Evolutionary conservation across 2,888 invertebrate genomes (phyloP).

Genomic region (Hanleya hanleyi): DNA sequence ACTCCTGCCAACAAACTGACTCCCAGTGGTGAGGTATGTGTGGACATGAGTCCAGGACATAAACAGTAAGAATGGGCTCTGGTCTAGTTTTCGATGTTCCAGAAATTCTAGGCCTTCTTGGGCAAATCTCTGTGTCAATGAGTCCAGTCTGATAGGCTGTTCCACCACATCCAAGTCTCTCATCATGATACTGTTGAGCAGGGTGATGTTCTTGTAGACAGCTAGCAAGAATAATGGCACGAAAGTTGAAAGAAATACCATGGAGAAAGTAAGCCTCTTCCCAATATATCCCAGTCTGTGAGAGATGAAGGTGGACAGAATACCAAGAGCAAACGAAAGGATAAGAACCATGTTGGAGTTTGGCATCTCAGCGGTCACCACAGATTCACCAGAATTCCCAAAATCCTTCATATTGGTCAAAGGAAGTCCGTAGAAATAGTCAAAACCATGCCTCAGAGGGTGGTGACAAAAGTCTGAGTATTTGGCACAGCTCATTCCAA

Average conservation of each 20-base stretch:
- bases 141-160: slow-evolving; percentile 74
- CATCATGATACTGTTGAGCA: slow-evolving; percentile 68
- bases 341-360: background rate
- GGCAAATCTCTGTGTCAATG: slow-evolving; percentile 65
- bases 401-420: slow-evolving; percentile 69
- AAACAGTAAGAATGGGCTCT: slow-evolving; percentile 74
- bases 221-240: slow-evolving; percentile 19
- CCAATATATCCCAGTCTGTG: slow-evolving; percentile 28
- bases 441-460: slow-evolving; percentile 73
- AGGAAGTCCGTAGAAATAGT: slow-evolving; percentile 73
- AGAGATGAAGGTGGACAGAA: slow-evolving; percentile 19
- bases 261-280: background rate
- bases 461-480: slow-evolving; percentile 65
- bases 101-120: slow-evolving; percentile 62
- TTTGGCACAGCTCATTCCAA: slow-evolving; percentile 69
- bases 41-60: slow-evolving; percentile 79
- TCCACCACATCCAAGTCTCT: slow-evolving; percentile 73
- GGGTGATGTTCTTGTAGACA: slow-evolving; percentile 37
- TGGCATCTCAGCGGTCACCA: slow-evolving; percentile 13
- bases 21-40: slow-evolving; percentile 79
- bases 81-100: slow-evolving; percentile 37
- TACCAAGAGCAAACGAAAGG: background rate
- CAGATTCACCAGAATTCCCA: slow-evolving; percentile 40
- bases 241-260: slow-evolving; percentile 10
- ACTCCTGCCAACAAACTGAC: slow-evolving; percentile 73